Evolutionary conservation across 2,113 vertebrate species (phyloP).

Genomic region (Scortum barcoo): DNA sequence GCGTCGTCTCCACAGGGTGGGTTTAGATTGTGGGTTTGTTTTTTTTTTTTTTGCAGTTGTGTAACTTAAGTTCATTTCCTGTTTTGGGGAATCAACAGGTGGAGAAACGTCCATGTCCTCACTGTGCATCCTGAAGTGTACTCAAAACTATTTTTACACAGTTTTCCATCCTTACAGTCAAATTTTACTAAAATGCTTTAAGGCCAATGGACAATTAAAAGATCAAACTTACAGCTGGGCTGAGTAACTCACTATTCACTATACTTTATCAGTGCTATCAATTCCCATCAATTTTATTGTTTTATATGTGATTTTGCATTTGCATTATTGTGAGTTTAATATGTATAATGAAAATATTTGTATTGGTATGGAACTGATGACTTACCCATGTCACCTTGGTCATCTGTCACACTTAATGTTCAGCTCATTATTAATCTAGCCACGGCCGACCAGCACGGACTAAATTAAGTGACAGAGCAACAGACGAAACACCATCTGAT

Average conservation of each 20-base stretch:
- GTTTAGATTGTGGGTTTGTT: background rate
- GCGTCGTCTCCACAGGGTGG: background rate
- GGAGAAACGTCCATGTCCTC: background rate
- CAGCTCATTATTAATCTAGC: too few relatives aligned
- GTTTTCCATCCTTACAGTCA: background rate
- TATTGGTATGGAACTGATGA: background rate
- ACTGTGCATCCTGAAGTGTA: background rate
- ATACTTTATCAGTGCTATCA: background rate
- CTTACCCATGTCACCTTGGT: background rate
- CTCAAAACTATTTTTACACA: too few relatives aligned
- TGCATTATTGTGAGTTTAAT: too few relatives aligned
- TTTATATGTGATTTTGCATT: background rate
- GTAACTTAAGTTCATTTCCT: background rate
- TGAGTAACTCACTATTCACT: background rate
- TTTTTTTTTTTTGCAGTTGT: background rate
- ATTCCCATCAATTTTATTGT: background rate
- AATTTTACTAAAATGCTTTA: background rate
- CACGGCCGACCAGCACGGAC: background rate
- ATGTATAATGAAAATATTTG: background rate
- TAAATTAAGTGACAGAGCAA: background rate
- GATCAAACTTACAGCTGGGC: background rate
- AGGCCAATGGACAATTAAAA: background rate
- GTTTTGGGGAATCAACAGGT: background rate
- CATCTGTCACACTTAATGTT: too few relatives aligned
- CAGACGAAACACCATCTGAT: background rate